These are phyloP conservation scores for Pseudeuparius sepicola DNA, from an alignment of 2,888 invertebrate species.

Conservation along the genomic window DNA sequence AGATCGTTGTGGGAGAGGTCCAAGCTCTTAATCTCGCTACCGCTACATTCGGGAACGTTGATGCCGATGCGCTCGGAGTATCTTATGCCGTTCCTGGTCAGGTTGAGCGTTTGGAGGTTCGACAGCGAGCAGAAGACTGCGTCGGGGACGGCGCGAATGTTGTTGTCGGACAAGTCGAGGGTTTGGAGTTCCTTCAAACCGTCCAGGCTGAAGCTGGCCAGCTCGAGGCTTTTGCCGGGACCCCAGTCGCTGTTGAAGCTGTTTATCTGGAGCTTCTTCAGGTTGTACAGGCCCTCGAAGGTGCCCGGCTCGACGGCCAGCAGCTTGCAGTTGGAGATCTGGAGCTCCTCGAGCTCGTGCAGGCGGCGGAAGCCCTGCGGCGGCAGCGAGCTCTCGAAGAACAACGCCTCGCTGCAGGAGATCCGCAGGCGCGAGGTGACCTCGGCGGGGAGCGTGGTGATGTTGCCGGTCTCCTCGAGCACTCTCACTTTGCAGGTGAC, in stretches of 20 bases:
- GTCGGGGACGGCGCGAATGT: constrained; percentile 69
- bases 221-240: constrained; percentile 61
- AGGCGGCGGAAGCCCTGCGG: constrained; percentile 55
- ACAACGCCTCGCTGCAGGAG: constrained; percentile 65
- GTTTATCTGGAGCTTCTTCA: constrained; percentile 68
- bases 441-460: constrained; percentile 56
- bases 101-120: constrained; percentile 71
- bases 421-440: constrained; percentile 63
- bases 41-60: constrained; percentile 48
- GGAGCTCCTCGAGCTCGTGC: constrained; percentile 63
- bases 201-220: constrained; percentile 59
- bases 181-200: constrained; percentile 71
- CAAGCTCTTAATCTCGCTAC: constrained; percentile 61
- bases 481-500: constrained; percentile 61
- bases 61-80: constrained; percentile 70
- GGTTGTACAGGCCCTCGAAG: constrained; percentile 68
- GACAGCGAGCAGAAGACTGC: constrained; percentile 69
- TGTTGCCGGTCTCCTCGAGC: constrained; percentile 58
- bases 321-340: constrained; percentile 71
- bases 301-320: constrained; percentile 64
- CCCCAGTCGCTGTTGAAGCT: constrained; percentile 75
- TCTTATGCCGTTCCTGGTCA: constrained; percentile 74
- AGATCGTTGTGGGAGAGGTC: constrained; percentile 78
- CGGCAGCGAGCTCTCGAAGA: constrained; percentile 68
- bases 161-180: constrained; percentile 74